phyloP scores from a whole-genome alignment of 2,113 vertebrate species.

The Neopipo cinnamomea region DNA sequence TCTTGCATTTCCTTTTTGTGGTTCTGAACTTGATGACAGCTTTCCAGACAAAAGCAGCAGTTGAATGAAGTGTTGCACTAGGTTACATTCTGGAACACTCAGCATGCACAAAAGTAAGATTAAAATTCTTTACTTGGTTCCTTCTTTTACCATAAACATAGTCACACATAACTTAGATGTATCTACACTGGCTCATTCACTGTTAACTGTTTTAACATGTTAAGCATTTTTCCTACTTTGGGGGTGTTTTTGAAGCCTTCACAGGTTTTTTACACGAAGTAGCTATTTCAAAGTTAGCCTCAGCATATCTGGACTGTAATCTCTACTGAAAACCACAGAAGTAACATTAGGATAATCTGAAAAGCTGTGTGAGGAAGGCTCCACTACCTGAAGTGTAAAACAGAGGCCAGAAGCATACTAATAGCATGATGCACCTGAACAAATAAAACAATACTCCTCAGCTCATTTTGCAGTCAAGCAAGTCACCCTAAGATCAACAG shows the following conservation, averaged over 20 bases:
- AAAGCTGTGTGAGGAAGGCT: neutral
- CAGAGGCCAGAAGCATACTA: neutral
- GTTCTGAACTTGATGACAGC: constrained; percentile 20
- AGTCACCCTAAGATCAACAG: neutral
- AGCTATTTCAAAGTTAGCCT: neutral
- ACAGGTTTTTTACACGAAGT: neutral
- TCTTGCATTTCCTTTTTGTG: constrained; percentile 62
- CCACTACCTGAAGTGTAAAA: neutral
- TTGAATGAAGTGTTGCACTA: neutral
- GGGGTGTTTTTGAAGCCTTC: neutral
- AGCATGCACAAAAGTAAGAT: neutral
- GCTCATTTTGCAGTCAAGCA: neutral
- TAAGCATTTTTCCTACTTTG: neutral
- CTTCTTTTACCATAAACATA: neutral
- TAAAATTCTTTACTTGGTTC: neutral
- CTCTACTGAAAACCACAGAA: neutral
- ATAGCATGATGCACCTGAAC: neutral
- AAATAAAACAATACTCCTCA: neutral
- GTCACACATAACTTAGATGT: neutral
- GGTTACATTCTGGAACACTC: neutral
- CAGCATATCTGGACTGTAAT: neutral
- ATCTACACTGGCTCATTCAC: neutral
- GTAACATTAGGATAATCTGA: neutral
- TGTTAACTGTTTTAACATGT: too few relatives aligned
- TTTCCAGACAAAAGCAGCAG: constrained; percentile 33